Evolutionary conservation across 1,140 invertebrate species (phyloP).

Genomic region (Drosophila nigrodunni): DNA sequence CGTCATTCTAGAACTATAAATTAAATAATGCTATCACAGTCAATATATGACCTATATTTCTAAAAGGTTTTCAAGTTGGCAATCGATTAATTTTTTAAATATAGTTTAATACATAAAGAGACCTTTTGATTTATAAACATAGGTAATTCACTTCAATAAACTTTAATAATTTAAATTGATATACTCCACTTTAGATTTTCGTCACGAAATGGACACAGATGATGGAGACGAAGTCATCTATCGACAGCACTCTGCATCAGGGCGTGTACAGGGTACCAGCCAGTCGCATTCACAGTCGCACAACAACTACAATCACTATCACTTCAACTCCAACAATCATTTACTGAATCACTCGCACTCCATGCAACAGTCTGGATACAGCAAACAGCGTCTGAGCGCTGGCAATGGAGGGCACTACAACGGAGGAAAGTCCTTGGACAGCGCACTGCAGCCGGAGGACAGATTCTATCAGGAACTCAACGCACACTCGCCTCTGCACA

Average conservation of each 20-base stretch:
- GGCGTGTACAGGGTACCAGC: conserved; percentile 45
- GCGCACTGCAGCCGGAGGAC: conserved; percentile 74
- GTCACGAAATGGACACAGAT: conserved; percentile 80
- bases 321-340: conserved; percentile 81
- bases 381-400: conserved; percentile 71
- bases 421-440: conserved; percentile 78
- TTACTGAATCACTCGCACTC: conserved; percentile 80
- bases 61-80: no score
- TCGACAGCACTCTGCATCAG: conserved; percentile 56
- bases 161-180: no score
- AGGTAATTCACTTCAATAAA: no score
- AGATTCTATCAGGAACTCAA: conserved; percentile 76
- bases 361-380: conserved; percentile 79
- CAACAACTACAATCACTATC: conserved; percentile 76
- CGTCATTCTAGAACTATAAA: no score
- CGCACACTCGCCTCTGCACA: conserved; percentile 71
- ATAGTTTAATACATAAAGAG: no score
- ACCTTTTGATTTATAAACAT: no score
- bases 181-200: conserved; percentile 58
- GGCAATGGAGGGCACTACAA: conserved; percentile 67
- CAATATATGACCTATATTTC: no score
- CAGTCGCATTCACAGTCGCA: conserved; percentile 54
- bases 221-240: conserved; percentile 76
- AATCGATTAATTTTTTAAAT: no score
- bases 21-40: no score